Base-by-base conservation (phyloP, 2,888 invertebrate species). In the Mamestra brassicae region DNA sequence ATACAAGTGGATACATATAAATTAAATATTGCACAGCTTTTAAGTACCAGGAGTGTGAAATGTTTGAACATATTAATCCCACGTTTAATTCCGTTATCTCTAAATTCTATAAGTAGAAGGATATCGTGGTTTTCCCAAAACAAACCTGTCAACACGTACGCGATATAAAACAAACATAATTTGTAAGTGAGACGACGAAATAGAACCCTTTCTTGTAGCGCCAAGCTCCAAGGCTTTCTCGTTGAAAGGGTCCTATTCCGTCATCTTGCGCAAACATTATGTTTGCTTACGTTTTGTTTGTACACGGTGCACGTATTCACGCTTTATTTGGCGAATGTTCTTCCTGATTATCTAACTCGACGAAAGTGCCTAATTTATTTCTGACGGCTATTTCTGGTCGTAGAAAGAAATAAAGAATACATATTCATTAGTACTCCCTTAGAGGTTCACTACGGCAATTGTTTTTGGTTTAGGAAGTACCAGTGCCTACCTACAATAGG, bases 271-370 rank as follows among this genome's bases (percentile, higher is more conserved):
- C 81, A 52, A 80, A 80, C 68, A 81, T 72, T 54, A 73, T 63
- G 58, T 81, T 58, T 61, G 65, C 38, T 81, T 45, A 55, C 54
- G 58, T 69, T 81, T 62, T 77, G 66, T 77, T 80, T 69, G 66
- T 66, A 78, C 50, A 63, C 73, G 7, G 52, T 73, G 80, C 73
- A 82, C 78, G 78, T 82, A 77, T 66, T 64, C 42, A 58, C 50
- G 58, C 54, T 70, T 78, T 63, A 72, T 82, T 78, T 52, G 62
- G 66, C 7, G 45, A 69, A 36, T 72, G 13, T 78, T 69, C 34
- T 62, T 77, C 68, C 72, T 66, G 69, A 73, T 82, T 77, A 77
- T 72, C 42, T 78, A 50, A 52, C 55, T 11, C 58, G 54, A 45
- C 13, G 54, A 42, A 67, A 60, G 42, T 58, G 26, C 13, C 26